Base-by-base conservation (phyloP, 1,140 invertebrate species). In the Vollenhovia emeryi region DNA sequence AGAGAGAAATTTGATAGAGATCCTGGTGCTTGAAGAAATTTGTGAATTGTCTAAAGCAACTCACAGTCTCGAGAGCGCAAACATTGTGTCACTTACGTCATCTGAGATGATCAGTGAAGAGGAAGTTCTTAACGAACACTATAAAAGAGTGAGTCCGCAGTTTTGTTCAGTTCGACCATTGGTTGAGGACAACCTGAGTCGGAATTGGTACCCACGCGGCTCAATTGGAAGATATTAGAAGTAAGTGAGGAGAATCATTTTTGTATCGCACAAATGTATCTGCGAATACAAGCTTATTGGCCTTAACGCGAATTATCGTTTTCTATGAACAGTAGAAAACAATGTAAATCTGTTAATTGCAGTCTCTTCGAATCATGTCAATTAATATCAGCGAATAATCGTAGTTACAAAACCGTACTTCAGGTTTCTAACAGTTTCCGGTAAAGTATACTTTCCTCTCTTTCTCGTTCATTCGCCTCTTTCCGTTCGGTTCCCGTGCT, bases 381-480 rank as follows among this genome's bases (percentile, higher is more conserved):
- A 60, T 24, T 43, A 45, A 24, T 24, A 18, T 62, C 24, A 21
- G 21, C 21, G 6, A 21, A 18, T 3, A 24, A 40, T 40, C 5
- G 18, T 8, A 13, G 11, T 43, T 43, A 11, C 43, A 43, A 43
- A 11, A 0, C 43, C 48, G 6, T 18, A 50, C 0, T 18, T 50
- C 18, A 18, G 15, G 18, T 85, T 87, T 85, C 85, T 30, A 74
- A 57, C 59, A 50, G 4, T 69, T 9, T 50, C 11, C 15, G 18
- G 6, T 27, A 36, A 27, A n/a, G 9, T 50, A 18, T 9, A 55
- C 69, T 78, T 88, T 27, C 79, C 33, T 57, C n/a, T 43, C n/a
- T 68, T 43, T 66, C 24, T 45, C 33, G 18, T n/a, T 69, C 6
- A 55, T 57, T 74, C 24, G 48, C 27, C 55, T 21, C 43, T 9